Base-by-base conservation (phyloP, 2,888 invertebrate species). In the Lacanobia oleracea region DNA sequence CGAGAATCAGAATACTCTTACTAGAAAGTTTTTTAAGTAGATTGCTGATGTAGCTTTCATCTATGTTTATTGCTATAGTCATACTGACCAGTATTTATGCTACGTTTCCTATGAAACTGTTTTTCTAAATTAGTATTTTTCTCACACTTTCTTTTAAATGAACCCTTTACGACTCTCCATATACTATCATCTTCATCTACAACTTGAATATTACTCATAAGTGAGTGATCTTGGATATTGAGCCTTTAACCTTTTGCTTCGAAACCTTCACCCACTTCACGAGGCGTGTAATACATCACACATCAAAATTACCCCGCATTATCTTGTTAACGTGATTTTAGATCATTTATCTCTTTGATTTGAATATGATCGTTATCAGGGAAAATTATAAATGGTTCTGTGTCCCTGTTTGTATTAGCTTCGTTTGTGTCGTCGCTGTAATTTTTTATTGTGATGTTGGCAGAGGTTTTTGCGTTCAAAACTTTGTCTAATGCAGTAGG, bases 241-340 rank as follows among this genome's bases (percentile, higher is more conserved):
- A 77, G 77, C 77, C 71, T 82, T 79, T 82, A 81, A 85, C 88
- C 84, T 87, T 87, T 87, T 50, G 62, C 65, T 66, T 45, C 33
- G 51, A 50, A 78, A 80, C 87, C 87, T 87, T 88, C 86, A 78
- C 87, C 88, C 72, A 88, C 76, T 81, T 87, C 73, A 70, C 69
- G 68, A 80, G 63, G 66, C 73, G 75, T 74, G 76, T 78, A 77
- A 84, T 85, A 79, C 79, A 87, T 82, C 85, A 86, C 77, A 77
- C 82, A 82, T 81, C 81, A 75, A 87, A 88, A 88, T 87, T 87
- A 84, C 84, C 77, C 78, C 53, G 75, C 64, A 87, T 86, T 88
- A 84, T 84, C 82, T 85, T 83, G 83, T 88, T 85, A 82, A 68
- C 79, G 57, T 78, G 75, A 74, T 75, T 81, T 83, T 54, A 66